These are phyloP conservation scores for Candidula unifasciata DNA, from an alignment of 2,888 invertebrate genomes.

Conservation along the genomic window DNA sequence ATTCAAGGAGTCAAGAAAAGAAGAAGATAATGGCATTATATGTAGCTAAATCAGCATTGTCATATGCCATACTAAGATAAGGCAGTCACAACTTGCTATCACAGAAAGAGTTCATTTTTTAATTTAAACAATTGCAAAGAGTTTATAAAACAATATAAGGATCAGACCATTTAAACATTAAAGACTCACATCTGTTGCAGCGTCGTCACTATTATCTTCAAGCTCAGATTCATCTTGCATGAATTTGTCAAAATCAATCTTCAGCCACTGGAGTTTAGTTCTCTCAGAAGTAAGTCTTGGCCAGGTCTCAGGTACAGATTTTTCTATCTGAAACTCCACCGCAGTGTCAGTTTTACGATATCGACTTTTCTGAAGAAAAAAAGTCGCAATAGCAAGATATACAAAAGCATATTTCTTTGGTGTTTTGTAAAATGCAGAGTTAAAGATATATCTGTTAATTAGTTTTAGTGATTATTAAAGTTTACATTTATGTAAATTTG, in stretches of 20 bases:
- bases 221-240: conserved; percentile 85
- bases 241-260: conserved; percentile 95
- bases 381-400: neutral
- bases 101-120: too few species aligned
- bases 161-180: neutral
- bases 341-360: conserved; percentile 84
- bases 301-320: conserved; percentile 87
- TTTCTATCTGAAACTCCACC: conserved; percentile 86
- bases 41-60: too few species aligned
- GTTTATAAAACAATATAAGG: too few species aligned
- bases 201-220: conserved; percentile 55
- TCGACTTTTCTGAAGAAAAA: conserved; percentile 65
- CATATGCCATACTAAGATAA: too few species aligned
- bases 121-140: too few species aligned
- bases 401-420: neutral
- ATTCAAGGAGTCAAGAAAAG: too few species aligned
- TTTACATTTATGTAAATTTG: too few species aligned
- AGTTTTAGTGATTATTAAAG: neutral
- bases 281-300: conserved; percentile 88
- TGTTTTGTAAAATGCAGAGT: neutral
- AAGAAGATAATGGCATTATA: too few species aligned
- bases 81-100: too few species aligned
- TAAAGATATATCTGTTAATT: neutral
- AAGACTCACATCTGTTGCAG: conserved; percentile 3
- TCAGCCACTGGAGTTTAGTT: conserved; percentile 93